Base-by-base conservation (phyloP, 2,888 invertebrate genomes). In the Drosophila ezoana region DNA sequence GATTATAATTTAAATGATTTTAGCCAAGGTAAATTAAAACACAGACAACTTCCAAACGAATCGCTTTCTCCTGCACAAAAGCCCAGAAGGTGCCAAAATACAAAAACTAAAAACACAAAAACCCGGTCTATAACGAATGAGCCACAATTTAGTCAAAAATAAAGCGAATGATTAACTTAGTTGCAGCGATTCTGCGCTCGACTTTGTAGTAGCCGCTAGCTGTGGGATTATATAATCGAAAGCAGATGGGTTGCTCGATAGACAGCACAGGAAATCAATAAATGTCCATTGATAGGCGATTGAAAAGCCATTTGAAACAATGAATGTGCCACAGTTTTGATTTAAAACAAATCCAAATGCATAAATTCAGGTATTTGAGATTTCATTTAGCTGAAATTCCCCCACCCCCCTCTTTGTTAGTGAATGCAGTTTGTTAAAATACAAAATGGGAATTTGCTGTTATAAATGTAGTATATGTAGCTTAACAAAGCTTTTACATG, bases 81-180 rank as follows among this genome's bases (percentile, higher is more conserved):
- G 43, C 11, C 56, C 61, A 87, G 69, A 79, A 79, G 85, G 68
- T 76, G 85, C 63, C 72, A 81, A 87, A 84, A 68, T 44, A 38
- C 38, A 58, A 56, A 48, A 70, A 45, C 38, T 38, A 37, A 47
- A 45, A 48, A 57, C 3, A 53, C 45, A 28, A 49, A 43, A 43
- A 54, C 14, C 37, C 44, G 13, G 18, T 43, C 38, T 63, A 49
- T 16, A 51, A 40, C 57, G 37, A 75, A 69, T 74, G 57, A 18
- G 32, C n/a, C 37, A 41, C 59, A 52, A 47, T 64, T 64, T 51
- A 45, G 56, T 40, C 43, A 41, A 28, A 28, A 28, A 28, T 28
- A 28, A 73, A 52, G 61, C 44, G 59, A 53, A 62, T 65, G 65
- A 71, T 76, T 54, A 59, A 66, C 38, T 45, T 54, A 9, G 49